These are phyloP conservation scores for Lamprotornis superbus DNA, from an alignment of 2,113 vertebrate genomes.

Conservation along the genomic window DNA sequence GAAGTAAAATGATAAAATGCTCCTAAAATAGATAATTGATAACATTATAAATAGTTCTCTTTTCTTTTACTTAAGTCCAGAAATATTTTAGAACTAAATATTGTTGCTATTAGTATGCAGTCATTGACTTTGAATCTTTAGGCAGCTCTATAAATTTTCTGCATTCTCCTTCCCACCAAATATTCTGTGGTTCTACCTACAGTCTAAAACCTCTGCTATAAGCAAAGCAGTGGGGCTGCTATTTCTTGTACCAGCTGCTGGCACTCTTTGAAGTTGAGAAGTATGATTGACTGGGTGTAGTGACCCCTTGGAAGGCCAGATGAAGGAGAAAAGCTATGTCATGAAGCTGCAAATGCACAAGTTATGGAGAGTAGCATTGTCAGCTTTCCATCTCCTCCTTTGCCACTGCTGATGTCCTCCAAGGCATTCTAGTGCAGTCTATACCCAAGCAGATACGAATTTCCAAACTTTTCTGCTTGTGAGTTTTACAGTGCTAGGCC, in stretches of 20 bases:
- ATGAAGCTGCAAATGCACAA: background rate
- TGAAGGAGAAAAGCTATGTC: rapidly evolving
- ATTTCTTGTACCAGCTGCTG: background rate
- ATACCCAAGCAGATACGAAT: background rate
- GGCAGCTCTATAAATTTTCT: background rate
- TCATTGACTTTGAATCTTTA: background rate
- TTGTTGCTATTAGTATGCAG: background rate
- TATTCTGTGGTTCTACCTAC: background rate
- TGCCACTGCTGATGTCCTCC: background rate
- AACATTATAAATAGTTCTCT: background rate
- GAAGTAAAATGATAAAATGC: background rate
- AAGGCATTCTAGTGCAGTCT: background rate
- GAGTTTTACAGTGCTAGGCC: background rate
- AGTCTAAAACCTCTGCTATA: background rate
- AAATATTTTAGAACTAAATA: background rate
- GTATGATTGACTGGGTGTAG: background rate
- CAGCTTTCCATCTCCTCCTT: background rate
- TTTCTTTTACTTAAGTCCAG: background rate
- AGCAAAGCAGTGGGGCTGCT: background rate
- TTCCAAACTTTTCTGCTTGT: background rate
- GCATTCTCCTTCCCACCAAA: background rate
- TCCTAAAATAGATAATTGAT: background rate
- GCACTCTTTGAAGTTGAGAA: background rate
- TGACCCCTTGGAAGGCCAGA: background rate
- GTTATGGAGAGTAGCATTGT: background rate